A percentile compares a stretch with the other conserved stretches of the same genome.
Conservation (phyloP, 2,888 invertebrate species). For the Taenaris catops region DNA sequence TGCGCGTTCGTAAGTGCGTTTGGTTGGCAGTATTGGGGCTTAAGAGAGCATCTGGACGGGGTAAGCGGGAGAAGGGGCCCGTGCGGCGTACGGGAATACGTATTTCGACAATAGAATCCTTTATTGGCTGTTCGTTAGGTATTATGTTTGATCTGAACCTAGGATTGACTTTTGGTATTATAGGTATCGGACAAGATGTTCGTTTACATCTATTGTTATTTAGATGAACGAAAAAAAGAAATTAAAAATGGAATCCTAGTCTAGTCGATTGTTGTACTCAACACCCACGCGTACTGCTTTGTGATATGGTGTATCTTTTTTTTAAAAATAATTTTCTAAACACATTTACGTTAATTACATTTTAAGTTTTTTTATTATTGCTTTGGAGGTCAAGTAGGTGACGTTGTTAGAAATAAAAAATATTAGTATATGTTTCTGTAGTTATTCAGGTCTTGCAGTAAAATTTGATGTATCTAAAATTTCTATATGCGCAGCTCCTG, state of each 20-base stretch:
- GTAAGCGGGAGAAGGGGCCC: too few relatives aligned
- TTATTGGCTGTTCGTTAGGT: constrained; percentile 47
- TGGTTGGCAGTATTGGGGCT: too few relatives aligned
- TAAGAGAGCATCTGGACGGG: too few relatives aligned
- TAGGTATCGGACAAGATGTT: constrained; percentile 35
- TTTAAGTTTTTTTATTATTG: too few relatives aligned
- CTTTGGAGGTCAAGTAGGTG: too few relatives aligned
- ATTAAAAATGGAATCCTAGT: constrained; percentile 26
- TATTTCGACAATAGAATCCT: constrained; percentile 56
- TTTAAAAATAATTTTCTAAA: too few relatives aligned
- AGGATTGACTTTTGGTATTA: constrained; percentile 46
- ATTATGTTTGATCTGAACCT: constrained; percentile 46
- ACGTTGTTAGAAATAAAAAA: too few relatives aligned
- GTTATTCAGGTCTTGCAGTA: too few relatives aligned
- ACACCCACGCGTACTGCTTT: constrained; percentile 26
- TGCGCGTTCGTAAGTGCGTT: too few relatives aligned
- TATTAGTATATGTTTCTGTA: too few relatives aligned
- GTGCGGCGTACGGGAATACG: too few relatives aligned
- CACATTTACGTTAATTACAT: too few relatives aligned
- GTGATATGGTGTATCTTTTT: constrained; percentile 1
- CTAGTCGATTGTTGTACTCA: constrained; percentile 16
- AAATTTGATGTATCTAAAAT: constrained; percentile 4
- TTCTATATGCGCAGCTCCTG: constrained; percentile 36
- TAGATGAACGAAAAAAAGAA: constrained; percentile 32
- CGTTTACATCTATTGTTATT: constrained; percentile 57